A percentile compares a stretch with the other conserved stretches of the same genome.
Evolutionary conservation across 2,888 invertebrate genomes (phyloP).

Genomic region (Alcis repandata): DNA sequence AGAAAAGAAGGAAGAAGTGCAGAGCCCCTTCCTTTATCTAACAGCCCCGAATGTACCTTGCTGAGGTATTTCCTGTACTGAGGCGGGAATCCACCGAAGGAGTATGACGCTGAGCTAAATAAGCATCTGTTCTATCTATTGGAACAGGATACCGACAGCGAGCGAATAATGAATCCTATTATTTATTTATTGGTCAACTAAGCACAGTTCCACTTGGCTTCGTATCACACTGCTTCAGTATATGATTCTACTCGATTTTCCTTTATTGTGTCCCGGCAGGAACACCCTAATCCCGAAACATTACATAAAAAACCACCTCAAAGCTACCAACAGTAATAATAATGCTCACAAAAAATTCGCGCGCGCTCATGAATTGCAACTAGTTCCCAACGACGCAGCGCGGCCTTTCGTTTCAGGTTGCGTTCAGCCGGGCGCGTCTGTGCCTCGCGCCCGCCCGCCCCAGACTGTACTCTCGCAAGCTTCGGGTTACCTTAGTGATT

Average conservation of each 20-base stretch:
- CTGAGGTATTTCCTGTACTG: too few relatives aligned
- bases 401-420: conserved; percentile 34
- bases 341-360: not conserved
- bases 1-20: too few relatives aligned
- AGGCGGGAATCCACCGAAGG: too few relatives aligned
- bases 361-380: conserved; percentile 6
- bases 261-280: not conserved
- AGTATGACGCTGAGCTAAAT: too few relatives aligned
- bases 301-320: not conserved
- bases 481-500: conserved; percentile 67
- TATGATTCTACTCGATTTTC: not conserved
- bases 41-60: too few relatives aligned
- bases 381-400: not conserved
- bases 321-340: not conserved
- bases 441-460: conserved; percentile 71
- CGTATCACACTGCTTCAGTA: not conserved
- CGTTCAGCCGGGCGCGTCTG: conserved; percentile 52
- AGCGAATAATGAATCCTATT: too few relatives aligned
- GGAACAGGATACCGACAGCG: too few relatives aligned
- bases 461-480: conserved; percentile 57
- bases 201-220: not conserved
- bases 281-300: not conserved
- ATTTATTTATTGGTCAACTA: too few relatives aligned
- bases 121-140: too few relatives aligned
- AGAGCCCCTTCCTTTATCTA: too few relatives aligned